Conservation (phyloP, 2,797 vertebrate species). For the Aselliscus stoliczkanus region DNA sequence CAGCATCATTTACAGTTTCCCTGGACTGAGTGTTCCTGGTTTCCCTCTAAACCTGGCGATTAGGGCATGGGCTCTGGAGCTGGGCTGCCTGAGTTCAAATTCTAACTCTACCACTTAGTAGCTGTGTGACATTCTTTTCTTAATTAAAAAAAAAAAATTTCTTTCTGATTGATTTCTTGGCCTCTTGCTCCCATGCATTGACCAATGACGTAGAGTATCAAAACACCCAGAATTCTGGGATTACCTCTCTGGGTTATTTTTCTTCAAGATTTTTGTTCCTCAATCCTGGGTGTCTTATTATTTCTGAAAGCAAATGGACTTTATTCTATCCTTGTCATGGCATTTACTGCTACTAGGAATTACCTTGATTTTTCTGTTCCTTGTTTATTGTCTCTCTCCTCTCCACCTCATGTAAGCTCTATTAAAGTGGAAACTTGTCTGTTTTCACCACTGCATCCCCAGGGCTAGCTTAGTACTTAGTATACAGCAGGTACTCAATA, state of each 20-base stretch:
- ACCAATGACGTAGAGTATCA: neutral
- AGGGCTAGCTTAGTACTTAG: neutral
- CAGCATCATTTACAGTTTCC: neutral
- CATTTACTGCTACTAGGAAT: neutral
- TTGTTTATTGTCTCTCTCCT: neutral
- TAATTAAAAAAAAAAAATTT: neutral
- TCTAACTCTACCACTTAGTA: neutral
- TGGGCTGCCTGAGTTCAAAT: neutral
- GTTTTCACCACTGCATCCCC: neutral
- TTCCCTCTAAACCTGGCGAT: neutral
- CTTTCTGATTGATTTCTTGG: constrained; percentile 22
- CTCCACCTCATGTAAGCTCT: neutral
- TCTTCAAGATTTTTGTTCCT: neutral
- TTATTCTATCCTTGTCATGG: neutral
- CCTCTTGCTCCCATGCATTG: neutral
- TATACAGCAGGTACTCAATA: neutral
- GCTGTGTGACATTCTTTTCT: neutral
- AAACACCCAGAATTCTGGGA: neutral
- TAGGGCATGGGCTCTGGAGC: neutral
- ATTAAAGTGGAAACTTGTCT: neutral
- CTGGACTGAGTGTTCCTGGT: neutral
- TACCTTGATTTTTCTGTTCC: neutral
- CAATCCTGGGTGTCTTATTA: neutral
- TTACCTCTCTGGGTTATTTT: neutral
- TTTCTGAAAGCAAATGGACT: neutral